These are phyloP conservation scores for Phania funesta DNA, from an alignment of 2,888 invertebrate genomes.

Conservation along the genomic window DNA sequence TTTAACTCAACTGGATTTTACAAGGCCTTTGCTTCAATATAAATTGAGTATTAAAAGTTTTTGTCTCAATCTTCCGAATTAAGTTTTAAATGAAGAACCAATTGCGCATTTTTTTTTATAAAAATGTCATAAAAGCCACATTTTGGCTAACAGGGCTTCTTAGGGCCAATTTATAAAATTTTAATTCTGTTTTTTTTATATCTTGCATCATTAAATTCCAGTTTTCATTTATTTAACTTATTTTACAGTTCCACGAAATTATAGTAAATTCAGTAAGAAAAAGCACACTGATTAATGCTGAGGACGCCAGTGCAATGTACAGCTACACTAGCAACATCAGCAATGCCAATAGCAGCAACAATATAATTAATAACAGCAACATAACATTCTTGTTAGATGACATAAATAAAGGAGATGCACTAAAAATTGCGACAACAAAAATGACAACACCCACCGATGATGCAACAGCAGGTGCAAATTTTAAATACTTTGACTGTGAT, in stretches of 20 bases:
- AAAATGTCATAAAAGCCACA: too few relatives aligned
- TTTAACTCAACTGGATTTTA: too few relatives aligned
- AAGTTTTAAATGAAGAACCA: too few relatives aligned
- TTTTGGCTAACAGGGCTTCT: too few relatives aligned
- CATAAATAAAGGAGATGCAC: constrained; percentile 1
- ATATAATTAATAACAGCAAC: not conserved
- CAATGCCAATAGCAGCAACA: not conserved
- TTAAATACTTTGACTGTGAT: constrained; percentile 72
- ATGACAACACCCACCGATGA: constrained; percentile 42
- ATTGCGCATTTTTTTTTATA: too few relatives aligned
- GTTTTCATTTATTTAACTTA: not conserved
- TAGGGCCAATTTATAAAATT: too few relatives aligned
- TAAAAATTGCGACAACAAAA: not conserved
- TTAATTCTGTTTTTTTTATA: not conserved
- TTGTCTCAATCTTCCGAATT: too few relatives aligned
- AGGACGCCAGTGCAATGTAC: constrained; percentile 6
- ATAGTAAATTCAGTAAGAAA: constrained; percentile 33
- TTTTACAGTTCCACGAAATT: constrained; percentile 66
- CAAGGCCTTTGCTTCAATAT: too few relatives aligned
- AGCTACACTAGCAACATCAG: not conserved
- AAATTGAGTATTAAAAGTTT: too few relatives aligned
- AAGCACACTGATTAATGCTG: not conserved
- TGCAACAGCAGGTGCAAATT: constrained; percentile 8
- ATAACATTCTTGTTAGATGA: constrained; percentile 30
- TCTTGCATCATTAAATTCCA: not conserved